Conservation (phyloP, 2,797 vertebrate genomes). For the Phaenicophaeus curvirostris region DNA sequence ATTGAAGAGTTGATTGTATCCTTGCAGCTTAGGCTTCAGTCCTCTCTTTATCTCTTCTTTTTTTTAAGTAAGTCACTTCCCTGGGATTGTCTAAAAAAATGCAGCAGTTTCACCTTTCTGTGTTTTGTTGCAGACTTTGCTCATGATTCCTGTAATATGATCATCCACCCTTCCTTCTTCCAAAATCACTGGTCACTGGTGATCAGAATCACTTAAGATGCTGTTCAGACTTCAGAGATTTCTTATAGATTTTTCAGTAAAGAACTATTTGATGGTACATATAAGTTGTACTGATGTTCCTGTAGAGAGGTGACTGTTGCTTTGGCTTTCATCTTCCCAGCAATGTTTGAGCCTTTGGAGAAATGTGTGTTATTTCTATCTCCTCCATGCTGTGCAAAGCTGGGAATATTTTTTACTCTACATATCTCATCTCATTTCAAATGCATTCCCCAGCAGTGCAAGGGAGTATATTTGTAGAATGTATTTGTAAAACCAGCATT, state of each 20-base stretch:
- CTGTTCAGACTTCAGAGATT: background rate
- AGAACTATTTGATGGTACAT: background rate
- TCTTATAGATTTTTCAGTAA: background rate
- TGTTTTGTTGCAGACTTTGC: background rate
- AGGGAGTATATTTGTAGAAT: background rate
- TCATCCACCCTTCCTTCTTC: background rate
- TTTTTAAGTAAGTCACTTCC: background rate
- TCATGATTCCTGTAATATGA: background rate
- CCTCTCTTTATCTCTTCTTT: fast-evolving
- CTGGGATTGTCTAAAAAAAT: background rate
- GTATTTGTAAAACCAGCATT: background rate
- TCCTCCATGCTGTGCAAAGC: background rate
- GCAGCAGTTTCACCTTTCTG: background rate
- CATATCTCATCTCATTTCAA: background rate
- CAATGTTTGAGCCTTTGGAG: background rate
- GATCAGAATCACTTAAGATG: background rate
- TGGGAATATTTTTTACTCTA: background rate
- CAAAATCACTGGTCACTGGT: background rate
- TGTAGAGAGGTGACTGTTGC: background rate
- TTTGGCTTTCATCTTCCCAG: background rate
- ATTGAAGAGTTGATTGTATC: background rate
- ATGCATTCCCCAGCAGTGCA: background rate
- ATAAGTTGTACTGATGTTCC: background rate
- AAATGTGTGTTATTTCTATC: background rate
- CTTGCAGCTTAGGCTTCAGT: background rate